Evolutionary conservation across 2,113 vertebrate species (phyloP).

Genomic region (Arizona elegans): DNA sequence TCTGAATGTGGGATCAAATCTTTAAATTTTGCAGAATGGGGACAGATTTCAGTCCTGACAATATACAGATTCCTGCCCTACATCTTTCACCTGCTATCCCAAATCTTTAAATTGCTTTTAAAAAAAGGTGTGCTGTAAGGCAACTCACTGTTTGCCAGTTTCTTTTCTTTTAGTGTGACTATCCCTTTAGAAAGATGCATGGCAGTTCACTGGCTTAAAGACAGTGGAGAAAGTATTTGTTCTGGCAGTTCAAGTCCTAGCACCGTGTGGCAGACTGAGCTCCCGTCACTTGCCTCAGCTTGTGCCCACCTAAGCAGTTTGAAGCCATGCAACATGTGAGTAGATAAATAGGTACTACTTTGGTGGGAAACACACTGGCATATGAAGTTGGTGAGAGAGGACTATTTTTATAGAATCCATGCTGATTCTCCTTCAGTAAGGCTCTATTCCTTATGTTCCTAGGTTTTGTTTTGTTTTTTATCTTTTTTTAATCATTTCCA

Average conservation of each 20-base stretch:
- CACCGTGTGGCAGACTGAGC: not conserved
- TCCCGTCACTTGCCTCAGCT: not conserved
- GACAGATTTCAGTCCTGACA: not conserved
- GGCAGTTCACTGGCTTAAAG: not conserved
- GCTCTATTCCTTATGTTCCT: not conserved
- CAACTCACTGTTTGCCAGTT: not conserved
- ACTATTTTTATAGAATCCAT: not conserved
- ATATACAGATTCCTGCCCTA: not conserved
- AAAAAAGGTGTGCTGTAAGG: not conserved
- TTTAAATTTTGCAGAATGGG: not conserved
- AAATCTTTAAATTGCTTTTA: not conserved
- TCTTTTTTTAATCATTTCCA: not conserved
- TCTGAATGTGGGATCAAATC: not conserved
- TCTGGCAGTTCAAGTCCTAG: not conserved
- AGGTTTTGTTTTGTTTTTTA: rapidly evolving
- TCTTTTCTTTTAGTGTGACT: not conserved
- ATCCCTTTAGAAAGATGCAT: not conserved
- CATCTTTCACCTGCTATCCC: not conserved
- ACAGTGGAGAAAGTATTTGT: not conserved
- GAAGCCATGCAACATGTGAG: not conserved
- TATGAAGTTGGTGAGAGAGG: not conserved
- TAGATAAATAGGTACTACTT: not conserved
- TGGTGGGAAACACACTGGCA: not conserved
- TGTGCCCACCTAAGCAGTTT: not conserved
- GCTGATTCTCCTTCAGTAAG: not conserved